Base-by-base conservation (phyloP, 2,797 vertebrate genomes). In the Graptemys geographica region DNA sequence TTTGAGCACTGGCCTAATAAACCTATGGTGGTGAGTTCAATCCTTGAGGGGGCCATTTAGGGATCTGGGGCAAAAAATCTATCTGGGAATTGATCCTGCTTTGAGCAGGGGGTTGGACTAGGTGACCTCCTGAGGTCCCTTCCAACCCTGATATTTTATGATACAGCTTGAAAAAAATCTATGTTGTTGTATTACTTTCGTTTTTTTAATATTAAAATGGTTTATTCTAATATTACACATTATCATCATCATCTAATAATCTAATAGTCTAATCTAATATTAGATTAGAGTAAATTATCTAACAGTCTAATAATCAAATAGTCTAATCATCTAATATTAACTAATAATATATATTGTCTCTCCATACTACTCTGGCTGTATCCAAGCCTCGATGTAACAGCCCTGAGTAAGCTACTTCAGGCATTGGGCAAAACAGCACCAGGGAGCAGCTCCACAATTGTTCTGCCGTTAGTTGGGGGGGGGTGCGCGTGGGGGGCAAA, bases 401-500 rank as follows among this genome's bases (percentile, higher is more conserved):
- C 6, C 28, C 25, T 4, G 31, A 16, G 44, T 27, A 49, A 49
- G 13, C 44, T 31, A 72, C 19, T 72, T 37, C 21, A 72, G 65
- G 27, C 44, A 78, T 28, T 49, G 25, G 4, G 7, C 8, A 44
- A 47, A 78, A 27, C 44, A 18, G 74, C 8, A 27, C 8, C 69
- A 41, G 41, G 11, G 19, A 74, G 25, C 74, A 78, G 25, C 7
- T 44, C 37, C 6, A 25, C 13, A 44, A 12, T 15, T 76, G 41
- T 18, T 78, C 27, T 78, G 27, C 6, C 18, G 44, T 16, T 49
- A 49, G 44, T 3, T 31, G 74, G 41, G 41, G 23, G 23, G 13
- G 23, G 5, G 41, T 6, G 11, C 3, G 51, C 5, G 19, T 0
- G 4, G 87, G 79, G 4, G 16, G 11, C 6, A 51, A 52, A 37